Conservation (phyloP, 2,113 vertebrate genomes). For the Pristiophorus japonicus region DNA sequence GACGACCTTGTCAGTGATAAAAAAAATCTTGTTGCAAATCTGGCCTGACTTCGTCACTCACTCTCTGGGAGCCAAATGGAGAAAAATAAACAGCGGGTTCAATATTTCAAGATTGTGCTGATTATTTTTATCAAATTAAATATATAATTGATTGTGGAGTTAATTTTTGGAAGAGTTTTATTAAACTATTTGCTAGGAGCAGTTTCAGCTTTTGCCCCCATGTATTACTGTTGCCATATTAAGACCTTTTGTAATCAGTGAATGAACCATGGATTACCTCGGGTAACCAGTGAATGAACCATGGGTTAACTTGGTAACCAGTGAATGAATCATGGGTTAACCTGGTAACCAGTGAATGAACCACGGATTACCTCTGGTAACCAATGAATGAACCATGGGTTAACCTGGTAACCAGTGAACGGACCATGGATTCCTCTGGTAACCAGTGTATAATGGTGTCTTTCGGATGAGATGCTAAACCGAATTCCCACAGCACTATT, state of each 20-base stretch:
- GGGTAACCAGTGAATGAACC: background rate
- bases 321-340: too few species aligned
- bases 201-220: background rate
- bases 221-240: background rate
- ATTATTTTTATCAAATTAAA: conserved; percentile 10
- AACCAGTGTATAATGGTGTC: background rate
- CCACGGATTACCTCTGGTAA: too few species aligned
- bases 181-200: background rate
- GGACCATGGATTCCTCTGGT: background rate
- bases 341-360: too few species aligned
- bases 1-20: background rate
- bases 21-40: conserved; percentile 1
- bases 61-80: background rate
- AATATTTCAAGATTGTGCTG: background rate
- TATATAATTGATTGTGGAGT: background rate
- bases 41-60: background rate
- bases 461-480: background rate
- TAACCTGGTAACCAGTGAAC: background rate
- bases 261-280: background rate
- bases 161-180: conserved; percentile 9
- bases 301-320: background rate
- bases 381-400: background rate
- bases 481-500: background rate
- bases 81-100: background rate
- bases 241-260: background rate